A percentile compares a stretch with the other conserved stretches of the same genome.
These are phyloP conservation scores for Drosophila leontia DNA, from an alignment of 1,140 invertebrate species.

Conservation along the genomic window DNA sequence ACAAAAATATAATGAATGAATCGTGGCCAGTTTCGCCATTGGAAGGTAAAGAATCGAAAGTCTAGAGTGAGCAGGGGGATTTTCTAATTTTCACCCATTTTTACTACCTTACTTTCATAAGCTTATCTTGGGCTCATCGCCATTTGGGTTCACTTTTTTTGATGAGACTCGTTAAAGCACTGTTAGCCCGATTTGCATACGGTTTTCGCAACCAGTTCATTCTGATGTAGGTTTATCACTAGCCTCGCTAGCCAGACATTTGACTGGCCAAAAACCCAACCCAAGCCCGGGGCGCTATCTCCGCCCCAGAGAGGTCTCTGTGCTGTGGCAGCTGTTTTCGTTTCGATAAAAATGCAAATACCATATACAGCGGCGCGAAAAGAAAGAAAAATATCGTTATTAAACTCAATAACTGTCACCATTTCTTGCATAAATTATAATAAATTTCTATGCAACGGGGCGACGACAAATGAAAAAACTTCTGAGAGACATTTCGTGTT, in stretches of 20 bases:
- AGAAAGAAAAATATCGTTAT: constrained; percentile 57
- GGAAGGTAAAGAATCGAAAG: constrained; percentile 12
- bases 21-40: constrained; percentile 27
- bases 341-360: constrained; percentile 73
- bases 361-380: constrained; percentile 34
- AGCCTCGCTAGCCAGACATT: constrained; percentile 35
- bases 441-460: constrained; percentile 58
- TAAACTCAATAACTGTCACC: constrained; percentile 74
- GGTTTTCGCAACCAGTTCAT: constrained; percentile 36
- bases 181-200: constrained; percentile 72
- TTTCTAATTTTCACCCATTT: constrained; percentile 31
- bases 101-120: constrained; percentile 44
- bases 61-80: background rate
- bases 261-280: constrained; percentile 37
- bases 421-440: constrained; percentile 71
- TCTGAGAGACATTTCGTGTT: constrained; percentile 44
- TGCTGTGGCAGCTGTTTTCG: constrained; percentile 55
- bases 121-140: constrained; percentile 39
- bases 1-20: constrained; percentile 34
- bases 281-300: constrained; percentile 20
- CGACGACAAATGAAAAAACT: constrained; percentile 22
- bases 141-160: constrained; percentile 50
- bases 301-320: background rate
- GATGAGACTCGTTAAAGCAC: constrained; percentile 65
- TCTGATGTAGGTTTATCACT: constrained; percentile 35